These are phyloP conservation scores for Apamea sordens DNA, from an alignment of 2,888 invertebrate genomes.

Conservation along the genomic window DNA sequence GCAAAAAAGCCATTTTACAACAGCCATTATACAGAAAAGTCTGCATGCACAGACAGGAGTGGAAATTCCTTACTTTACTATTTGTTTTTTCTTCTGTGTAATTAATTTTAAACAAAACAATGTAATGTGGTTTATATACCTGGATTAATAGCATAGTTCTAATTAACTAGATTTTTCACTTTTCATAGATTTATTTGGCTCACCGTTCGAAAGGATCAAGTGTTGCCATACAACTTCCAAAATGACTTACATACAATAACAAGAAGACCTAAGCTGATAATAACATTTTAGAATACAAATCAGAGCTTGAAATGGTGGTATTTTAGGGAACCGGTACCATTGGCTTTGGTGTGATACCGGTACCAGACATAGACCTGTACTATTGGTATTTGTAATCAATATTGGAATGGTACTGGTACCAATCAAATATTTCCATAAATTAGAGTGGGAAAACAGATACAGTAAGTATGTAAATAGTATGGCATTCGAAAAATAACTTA, in stretches of 20 bases:
- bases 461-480: neutral
- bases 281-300: conserved; percentile 27
- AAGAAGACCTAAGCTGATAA: conserved; percentile 33
- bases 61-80: neutral
- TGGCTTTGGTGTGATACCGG: neutral
- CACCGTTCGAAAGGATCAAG: conserved; percentile 29
- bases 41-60: neutral
- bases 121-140: neutral
- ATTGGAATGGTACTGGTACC: neutral
- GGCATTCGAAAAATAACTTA: neutral
- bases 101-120: neutral
- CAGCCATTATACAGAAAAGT: neutral
- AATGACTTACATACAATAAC: conserved; percentile 34
- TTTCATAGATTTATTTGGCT: conserved; percentile 6
- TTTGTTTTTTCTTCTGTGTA: neutral
- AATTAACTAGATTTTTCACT: neutral
- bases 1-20: neutral
- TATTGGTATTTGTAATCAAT: neutral
- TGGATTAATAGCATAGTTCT: neutral
- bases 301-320: neutral
- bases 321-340: neutral
- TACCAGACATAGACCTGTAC: neutral
- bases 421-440: neutral
- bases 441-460: neutral
- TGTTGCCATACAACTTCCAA: conserved; percentile 34